Base-by-base conservation (phyloP, 1,140 invertebrate genomes). In the Macrosteles quadrilineatus region DNA sequence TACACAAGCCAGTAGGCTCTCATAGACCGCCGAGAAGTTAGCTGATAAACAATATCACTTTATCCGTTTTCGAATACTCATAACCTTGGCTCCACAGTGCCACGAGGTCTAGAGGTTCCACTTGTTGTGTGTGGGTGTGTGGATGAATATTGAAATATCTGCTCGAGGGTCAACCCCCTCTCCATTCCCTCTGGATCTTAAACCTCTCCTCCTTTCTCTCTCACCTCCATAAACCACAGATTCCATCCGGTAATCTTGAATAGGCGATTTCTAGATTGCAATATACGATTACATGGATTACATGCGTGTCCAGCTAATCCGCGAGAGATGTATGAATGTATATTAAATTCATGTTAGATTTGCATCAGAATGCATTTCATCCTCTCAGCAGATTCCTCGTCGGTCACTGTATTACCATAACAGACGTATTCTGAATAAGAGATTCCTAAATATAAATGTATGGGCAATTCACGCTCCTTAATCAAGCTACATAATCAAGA, bases 141-240 rank as follows among this genome's bases (percentile, higher is more conserved):
- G 21, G 47, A 50, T 50, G 47, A 50, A 50, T 50, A 50, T 50
- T 50, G 47, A 50, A 50, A 23, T 50, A 50, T 50, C 47, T 50
- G 47, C 47, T n/a, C 47, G 4, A n/a, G 47, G 47, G 47, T 50
- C 47, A 50, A 3, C 47, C 47, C 17, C 47, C 17, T 6, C 47
- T n/a, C 17, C 6, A 6, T 6, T 3, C n/a, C 17, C 47, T 50
- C 47, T 6, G 17, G 9, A 17, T 43, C 36, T n/a, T n/a, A n/a
- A n/a, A 43, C 36, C 9, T 43, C 17, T 17, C 36, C 9, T 9
- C 36, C 36, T 11, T 17, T 11, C 17, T 23, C 17, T 19, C 17
- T 4, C n/a, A 4, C 3, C 6, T 19, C 21, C 21, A n/a, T 50
- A 50, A n/a, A 19, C 47, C 21, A 23, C 21, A n/a, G 21, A 19